Conservation (phyloP, 2,113 vertebrate species). For the Phocoena sinus region DNA sequence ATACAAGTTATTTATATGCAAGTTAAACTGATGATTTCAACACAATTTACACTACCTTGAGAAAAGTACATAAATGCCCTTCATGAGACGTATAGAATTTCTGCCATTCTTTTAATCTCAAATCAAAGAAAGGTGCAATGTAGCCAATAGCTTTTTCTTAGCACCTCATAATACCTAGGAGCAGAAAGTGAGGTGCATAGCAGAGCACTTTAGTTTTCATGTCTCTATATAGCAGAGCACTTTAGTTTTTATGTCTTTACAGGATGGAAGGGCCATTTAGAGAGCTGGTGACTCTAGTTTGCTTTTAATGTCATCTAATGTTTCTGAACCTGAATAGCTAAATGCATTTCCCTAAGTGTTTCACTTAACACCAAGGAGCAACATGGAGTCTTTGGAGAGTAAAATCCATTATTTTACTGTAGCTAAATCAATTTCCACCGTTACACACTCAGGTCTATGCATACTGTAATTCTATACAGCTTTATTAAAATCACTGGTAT, state of each 20-base stretch:
- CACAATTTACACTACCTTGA: background rate
- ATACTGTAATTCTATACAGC: background rate
- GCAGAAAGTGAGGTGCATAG: background rate
- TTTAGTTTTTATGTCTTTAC: background rate
- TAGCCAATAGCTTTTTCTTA: background rate
- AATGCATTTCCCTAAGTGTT: background rate
- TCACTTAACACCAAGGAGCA: background rate
- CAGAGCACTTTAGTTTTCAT: background rate
- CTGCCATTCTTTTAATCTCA: background rate
- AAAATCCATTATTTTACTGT: slow-evolving; percentile 6
- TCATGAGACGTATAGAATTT: background rate
- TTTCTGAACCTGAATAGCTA: background rate
- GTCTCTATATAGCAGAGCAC: background rate
- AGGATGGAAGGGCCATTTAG: background rate
- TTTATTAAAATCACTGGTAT: background rate
- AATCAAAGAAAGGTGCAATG: background rate
- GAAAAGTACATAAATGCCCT: background rate
- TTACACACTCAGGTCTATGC: background rate
- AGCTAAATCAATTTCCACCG: background rate
- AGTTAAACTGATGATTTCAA: background rate
- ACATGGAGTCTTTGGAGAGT: background rate
- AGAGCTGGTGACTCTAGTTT: background rate
- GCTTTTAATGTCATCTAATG: background rate
- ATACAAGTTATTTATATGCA: background rate
- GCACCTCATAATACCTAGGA: background rate